Conservation (phyloP, 2,888 invertebrate species). For the Cantharis lateralis region DNA sequence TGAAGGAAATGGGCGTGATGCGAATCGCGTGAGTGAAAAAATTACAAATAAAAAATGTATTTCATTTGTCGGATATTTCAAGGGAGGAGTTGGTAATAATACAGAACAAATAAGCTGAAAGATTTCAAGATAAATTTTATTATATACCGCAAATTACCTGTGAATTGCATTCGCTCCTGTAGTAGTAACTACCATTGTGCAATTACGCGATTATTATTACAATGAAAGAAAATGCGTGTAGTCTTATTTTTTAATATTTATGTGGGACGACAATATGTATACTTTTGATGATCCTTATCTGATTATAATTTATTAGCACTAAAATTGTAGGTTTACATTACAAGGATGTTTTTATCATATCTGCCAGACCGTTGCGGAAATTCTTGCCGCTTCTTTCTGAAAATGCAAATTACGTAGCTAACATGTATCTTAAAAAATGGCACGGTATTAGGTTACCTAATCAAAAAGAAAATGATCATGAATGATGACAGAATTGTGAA, state of each 20-base stretch:
- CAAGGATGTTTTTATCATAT: background rate
- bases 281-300: background rate
- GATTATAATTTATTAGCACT: background rate
- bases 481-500: conserved; percentile 26
- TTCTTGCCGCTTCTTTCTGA: background rate
- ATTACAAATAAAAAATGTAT: conserved; percentile 51
- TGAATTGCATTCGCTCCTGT: conserved; percentile 24
- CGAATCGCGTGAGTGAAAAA: conserved; percentile 53
- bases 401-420: background rate
- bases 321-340: background rate
- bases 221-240: conserved; percentile 6
- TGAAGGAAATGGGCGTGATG: conserved; percentile 51
- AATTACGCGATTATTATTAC: conserved; percentile 15
- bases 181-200: background rate
- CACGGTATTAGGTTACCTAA: conserved; percentile 1
- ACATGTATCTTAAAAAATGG: background rate
- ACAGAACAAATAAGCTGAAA: conserved; percentile 47
- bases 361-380: background rate
- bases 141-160: conserved; percentile 31
- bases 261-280: background rate
- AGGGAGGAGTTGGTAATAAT: conserved; percentile 45
- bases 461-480: conserved; percentile 13
- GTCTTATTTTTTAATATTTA: background rate
- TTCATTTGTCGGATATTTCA: conserved; percentile 45
- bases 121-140: conserved; percentile 37